These are phyloP conservation scores for Drosophila borealis DNA, from an alignment of 2,888 invertebrate genomes.

Conservation along the genomic window DNA sequence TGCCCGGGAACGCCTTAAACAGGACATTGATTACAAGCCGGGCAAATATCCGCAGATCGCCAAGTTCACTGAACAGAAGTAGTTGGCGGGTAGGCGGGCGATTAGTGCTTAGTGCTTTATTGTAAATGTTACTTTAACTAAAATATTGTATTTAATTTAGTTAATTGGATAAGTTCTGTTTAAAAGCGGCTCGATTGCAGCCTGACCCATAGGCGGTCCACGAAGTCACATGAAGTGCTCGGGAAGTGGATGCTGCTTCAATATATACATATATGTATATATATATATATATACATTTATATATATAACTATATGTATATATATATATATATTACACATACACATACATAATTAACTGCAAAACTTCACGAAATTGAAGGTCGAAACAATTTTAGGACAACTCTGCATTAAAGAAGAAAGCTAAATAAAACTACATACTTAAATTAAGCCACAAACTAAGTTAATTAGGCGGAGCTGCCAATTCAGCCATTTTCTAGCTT, in stretches of 20 bases:
- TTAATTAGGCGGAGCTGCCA: no score
- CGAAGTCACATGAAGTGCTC: constrained; percentile 28
- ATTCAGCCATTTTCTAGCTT: no score
- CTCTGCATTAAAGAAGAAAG: constrained; percentile 56
- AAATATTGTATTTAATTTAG: constrained; percentile 71
- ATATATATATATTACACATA: constrained; percentile 14
- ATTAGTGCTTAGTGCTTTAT: constrained; percentile 54
- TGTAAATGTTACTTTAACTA: constrained; percentile 74
- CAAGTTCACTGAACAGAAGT: constrained; percentile 83
- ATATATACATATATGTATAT: constrained; percentile 15
- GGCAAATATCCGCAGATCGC: constrained; percentile 84
- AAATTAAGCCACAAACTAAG: constrained; percentile 3
- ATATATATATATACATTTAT: constrained; percentile 1
- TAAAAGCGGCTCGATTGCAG: constrained; percentile 26
- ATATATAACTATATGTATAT: constrained; percentile 25
- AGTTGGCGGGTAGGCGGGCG: constrained; percentile 26
- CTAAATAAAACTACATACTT: constrained; percentile 46
- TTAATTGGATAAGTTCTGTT: constrained; percentile 68
- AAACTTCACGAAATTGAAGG: constrained; percentile 45
- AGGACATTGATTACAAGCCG: constrained; percentile 82
- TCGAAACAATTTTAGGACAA: constrained; percentile 49
- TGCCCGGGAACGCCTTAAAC: constrained; percentile 82
- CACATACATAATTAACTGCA: constrained; percentile 18
- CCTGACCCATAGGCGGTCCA: constrained; percentile 1
- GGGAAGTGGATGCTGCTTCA: constrained; percentile 28